Conservation (phyloP, 2,888 invertebrate species). For the Scrobipalpa atriplicella region DNA sequence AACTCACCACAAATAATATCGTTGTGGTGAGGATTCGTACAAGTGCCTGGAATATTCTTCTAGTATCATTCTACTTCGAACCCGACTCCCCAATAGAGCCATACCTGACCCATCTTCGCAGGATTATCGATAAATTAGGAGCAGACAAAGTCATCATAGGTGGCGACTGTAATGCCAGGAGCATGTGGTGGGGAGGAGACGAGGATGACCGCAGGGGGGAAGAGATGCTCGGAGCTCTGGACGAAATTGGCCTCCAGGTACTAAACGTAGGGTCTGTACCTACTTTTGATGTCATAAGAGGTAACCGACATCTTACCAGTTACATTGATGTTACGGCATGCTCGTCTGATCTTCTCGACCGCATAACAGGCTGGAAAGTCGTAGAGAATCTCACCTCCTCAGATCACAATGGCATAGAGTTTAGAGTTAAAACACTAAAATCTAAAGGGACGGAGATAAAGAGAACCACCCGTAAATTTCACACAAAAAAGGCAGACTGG, state of each 20-base stretch:
- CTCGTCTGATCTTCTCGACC: background rate
- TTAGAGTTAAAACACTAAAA: background rate
- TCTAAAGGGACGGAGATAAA: background rate
- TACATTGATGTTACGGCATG: background rate
- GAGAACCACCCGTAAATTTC: background rate
- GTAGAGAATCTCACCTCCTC: background rate
- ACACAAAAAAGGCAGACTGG: conserved; percentile 5
- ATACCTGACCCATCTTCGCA: no score
- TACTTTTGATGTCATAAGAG: background rate
- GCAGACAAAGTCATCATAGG: background rate
- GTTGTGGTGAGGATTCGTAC: conserved; percentile 18
- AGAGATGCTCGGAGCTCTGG: background rate
- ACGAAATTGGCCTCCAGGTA: background rate
- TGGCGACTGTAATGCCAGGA: conserved; percentile 8
- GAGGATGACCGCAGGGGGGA: background rate
- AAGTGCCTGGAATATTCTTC: conserved; percentile 3
- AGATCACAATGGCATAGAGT: conserved; percentile 9
- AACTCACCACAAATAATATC: conserved; percentile 20
- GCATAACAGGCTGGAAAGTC: background rate
- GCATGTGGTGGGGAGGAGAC: conserved; percentile 8
- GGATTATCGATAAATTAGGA: background rate
- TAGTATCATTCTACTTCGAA: conserved; percentile 15
- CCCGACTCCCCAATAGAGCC: background rate
- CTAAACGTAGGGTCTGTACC: background rate
- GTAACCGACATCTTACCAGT: background rate